Conservation (phyloP, 2,113 vertebrate species). For the Psammodynastes pulverulentus region DNA sequence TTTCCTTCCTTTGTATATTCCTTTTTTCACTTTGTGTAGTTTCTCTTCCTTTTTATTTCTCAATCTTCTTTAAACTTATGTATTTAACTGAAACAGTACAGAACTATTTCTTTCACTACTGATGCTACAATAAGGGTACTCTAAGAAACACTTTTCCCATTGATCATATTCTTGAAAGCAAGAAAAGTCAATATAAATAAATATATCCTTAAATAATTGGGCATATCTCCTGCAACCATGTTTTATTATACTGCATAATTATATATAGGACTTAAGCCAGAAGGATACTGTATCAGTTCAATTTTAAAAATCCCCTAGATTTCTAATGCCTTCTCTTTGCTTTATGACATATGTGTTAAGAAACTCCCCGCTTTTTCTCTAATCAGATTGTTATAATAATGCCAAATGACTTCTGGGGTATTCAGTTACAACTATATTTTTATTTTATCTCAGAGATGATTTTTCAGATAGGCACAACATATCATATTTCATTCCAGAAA, state of each 20-base stretch:
- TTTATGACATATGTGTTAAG: neutral
- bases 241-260: neutral
- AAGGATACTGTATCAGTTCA: neutral
- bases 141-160: neutral
- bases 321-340: neutral
- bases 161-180: neutral
- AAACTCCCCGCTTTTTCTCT: neutral
- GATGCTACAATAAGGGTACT: neutral
- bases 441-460: neutral
- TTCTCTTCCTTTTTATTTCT: neutral
- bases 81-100: neutral
- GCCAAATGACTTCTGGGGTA: neutral
- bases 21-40: too few species aligned
- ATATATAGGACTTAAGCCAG: neutral
- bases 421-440: neutral
- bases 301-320: neutral
- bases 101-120: neutral
- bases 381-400: neutral
- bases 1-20: neutral
- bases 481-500: neutral
- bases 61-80: neutral
- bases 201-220: neutral
- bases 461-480: neutral
- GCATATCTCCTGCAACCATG: neutral
- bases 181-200: neutral